Evolutionary conservation across 2,797 vertebrate genomes (phyloP).

Genomic region (Melanotaenia trifasciata): DNA sequence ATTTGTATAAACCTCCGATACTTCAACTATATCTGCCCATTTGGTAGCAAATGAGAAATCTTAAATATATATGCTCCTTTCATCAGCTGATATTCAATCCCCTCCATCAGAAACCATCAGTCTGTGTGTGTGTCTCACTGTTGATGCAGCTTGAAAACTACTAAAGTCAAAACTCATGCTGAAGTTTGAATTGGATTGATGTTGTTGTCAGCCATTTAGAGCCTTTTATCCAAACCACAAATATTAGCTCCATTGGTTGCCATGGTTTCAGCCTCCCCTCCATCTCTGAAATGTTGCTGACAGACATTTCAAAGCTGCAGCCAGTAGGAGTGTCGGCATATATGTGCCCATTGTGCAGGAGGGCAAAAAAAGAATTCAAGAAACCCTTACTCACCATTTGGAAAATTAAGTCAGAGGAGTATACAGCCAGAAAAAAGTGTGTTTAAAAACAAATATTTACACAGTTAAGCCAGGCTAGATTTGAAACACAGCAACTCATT

Average conservation of each 20-base stretch:
- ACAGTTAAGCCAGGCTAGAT: neutral
- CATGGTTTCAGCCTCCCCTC: constrained; percentile 47
- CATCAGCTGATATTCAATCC: neutral
- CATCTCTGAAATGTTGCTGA: constrained; percentile 36
- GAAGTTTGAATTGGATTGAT: constrained; percentile 28
- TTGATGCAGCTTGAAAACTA: neutral
- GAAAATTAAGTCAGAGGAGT: constrained; percentile 1
- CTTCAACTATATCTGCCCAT: neutral
- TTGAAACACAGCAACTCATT: neutral
- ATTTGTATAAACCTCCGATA: neutral
- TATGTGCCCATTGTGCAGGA: constrained; percentile 24
- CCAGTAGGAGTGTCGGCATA: constrained; percentile 10
- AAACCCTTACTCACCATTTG: constrained; percentile 26
- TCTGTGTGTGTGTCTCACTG: neutral
- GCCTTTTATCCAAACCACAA: constrained; percentile 33
- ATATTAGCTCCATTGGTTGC: constrained; percentile 45
- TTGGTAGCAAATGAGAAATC: neutral
- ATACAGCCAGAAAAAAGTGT: constrained; percentile 6
- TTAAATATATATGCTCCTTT: neutral
- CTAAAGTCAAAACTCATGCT: constrained; percentile 22
- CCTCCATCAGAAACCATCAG: neutral
- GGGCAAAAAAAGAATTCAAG: neutral
- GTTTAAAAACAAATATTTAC: constrained; percentile 20
- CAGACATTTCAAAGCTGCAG: constrained; percentile 36
- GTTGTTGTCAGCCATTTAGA: constrained; percentile 31